These are phyloP conservation scores for Parnassius smintheus DNA, from an alignment of 2,888 invertebrate genomes.

Conservation along the genomic window DNA sequence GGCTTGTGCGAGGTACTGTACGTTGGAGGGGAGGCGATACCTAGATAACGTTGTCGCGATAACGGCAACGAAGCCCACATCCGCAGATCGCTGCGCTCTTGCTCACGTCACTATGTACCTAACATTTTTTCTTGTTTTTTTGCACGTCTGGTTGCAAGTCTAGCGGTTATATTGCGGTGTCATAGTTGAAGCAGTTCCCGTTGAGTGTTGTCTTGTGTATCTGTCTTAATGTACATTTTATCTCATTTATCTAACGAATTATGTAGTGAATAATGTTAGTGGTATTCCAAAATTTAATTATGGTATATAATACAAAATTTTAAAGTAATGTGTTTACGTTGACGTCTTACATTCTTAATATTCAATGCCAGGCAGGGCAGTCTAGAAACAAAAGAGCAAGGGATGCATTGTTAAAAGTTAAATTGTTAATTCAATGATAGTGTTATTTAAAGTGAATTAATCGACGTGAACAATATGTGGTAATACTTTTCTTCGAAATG, in stretches of 20 bases:
- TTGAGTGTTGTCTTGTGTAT: conserved; percentile 23
- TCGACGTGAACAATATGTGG: conserved; percentile 5
- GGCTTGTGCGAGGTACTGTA: conserved; percentile 43
- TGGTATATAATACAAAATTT: too few species aligned
- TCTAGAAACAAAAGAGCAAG: too few species aligned
- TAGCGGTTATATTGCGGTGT: conserved; percentile 40
- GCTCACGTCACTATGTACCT: conserved; percentile 35
- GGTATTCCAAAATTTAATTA: too few species aligned
- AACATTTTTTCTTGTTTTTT: conserved; percentile 50
- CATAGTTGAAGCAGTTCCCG: conserved; percentile 32
- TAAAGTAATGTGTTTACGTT: too few species aligned
- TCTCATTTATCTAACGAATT: background rate
- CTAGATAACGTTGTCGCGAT: conserved; percentile 63
- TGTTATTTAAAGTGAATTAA: too few species aligned
- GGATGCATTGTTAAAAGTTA: too few species aligned
- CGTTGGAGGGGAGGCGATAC: conserved; percentile 61
- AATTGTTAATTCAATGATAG: too few species aligned
- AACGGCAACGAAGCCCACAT: conserved; percentile 55
- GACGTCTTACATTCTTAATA: too few species aligned
- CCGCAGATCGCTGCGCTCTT: conserved; percentile 28
- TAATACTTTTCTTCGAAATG: conserved; percentile 53
- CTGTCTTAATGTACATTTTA: background rate
- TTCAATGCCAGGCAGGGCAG: too few species aligned
- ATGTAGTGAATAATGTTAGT: background rate
- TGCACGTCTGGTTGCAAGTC: conserved; percentile 45